Conservation (phyloP, 2,797 vertebrate genomes). For the Sebastes trivittatus region DNA sequence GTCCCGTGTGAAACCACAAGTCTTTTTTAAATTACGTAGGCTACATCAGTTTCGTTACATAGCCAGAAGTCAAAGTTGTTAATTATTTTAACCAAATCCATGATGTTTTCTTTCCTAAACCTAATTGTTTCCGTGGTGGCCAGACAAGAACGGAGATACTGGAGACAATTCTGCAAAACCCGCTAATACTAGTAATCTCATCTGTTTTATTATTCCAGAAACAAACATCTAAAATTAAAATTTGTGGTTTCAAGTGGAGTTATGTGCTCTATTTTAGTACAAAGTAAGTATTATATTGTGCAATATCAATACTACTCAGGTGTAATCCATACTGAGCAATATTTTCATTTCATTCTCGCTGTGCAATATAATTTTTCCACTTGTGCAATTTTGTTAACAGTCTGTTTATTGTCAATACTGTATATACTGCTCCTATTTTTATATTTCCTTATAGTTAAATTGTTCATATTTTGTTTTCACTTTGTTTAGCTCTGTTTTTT, state of each 20-base stretch:
- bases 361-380: too few relatives aligned
- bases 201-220: background rate
- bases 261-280: background rate
- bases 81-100: background rate
- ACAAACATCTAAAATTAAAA: background rate
- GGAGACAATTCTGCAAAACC: too few relatives aligned
- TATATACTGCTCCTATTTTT: too few relatives aligned
- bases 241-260: background rate
- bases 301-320: too few relatives aligned
- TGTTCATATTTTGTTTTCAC: too few relatives aligned
- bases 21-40: background rate
- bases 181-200: background rate
- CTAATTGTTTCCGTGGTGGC: background rate
- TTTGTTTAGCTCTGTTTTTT: too few relatives aligned
- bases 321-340: accelerated
- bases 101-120: background rate
- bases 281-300: too few relatives aligned
- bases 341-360: too few relatives aligned
- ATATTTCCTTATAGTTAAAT: too few relatives aligned
- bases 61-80: background rate
- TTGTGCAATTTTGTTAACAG: too few relatives aligned
- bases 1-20: background rate
- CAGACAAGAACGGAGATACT: accelerated
- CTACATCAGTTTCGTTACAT: accelerated
- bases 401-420: too few relatives aligned